phyloP scores from a whole-genome alignment of 2,113 vertebrate genomes.

The Carassius carassius region DNA sequence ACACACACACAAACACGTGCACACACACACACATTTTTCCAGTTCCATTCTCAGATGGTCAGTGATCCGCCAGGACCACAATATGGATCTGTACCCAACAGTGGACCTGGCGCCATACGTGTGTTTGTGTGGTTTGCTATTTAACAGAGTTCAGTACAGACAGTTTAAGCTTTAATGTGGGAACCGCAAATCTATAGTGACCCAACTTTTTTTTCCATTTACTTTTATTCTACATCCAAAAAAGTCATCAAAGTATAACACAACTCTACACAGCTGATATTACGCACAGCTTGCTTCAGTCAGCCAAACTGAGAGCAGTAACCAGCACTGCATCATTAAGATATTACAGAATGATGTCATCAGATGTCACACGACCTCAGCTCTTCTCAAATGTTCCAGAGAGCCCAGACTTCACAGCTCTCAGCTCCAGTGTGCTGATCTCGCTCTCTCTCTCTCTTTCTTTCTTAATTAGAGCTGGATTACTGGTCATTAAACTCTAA shows the following conservation, averaged over 20 bases:
- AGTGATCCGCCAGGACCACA: slow-evolving; percentile 30
- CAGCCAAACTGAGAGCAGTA: slow-evolving; percentile 29
- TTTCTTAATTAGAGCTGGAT: slow-evolving; percentile 50
- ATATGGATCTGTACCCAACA: neutral
- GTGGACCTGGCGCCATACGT: slow-evolving; percentile 1
- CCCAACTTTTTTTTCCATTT: slow-evolving; percentile 21
- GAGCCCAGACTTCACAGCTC: slow-evolving; percentile 18
- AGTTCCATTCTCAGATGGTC: slow-evolving; percentile 11
- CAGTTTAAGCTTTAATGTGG: slow-evolving; percentile 53
- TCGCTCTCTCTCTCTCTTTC: slow-evolving; percentile 31
- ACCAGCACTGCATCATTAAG: slow-evolving; percentile 36
- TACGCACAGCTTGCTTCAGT: slow-evolving; percentile 30
- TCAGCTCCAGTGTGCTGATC: neutral
- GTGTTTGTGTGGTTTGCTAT: slow-evolving; percentile 24
- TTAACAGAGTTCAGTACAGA: slow-evolving; percentile 47
- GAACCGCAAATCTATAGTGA: slow-evolving; percentile 27
- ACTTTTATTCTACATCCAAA: slow-evolving; percentile 51
- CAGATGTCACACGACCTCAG: slow-evolving; percentile 39
- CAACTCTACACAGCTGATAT: slow-evolving; percentile 34
- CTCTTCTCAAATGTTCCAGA: slow-evolving; percentile 39
- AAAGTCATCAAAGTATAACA: slow-evolving; percentile 47
- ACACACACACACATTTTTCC: neutral
- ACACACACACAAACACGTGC: neutral
- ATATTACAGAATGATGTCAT: slow-evolving; percentile 50
- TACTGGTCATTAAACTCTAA: slow-evolving; percentile 56